These are phyloP conservation scores for Helicoverpa zea DNA, from an alignment of 1,140 invertebrate genomes.

Conservation along the genomic window DNA sequence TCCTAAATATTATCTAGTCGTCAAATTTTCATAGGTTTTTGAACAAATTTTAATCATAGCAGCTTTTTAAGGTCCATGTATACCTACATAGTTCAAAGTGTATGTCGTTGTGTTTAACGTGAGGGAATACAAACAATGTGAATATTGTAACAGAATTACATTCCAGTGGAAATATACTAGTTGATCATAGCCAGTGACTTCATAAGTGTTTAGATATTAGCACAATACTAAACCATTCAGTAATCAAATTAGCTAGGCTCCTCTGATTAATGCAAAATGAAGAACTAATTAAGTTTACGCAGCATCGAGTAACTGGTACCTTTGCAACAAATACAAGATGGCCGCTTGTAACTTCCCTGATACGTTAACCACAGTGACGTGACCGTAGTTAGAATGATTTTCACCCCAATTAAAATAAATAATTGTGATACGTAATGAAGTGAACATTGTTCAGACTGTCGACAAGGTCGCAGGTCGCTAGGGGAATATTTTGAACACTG, in stretches of 20 bases:
- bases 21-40: conserved; percentile 19
- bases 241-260: not conserved
- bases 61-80: conserved; percentile 29
- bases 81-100: conserved; percentile 3
- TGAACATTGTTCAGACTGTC: conserved; percentile 79
- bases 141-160: not conserved
- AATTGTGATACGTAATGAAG: conserved; percentile 79
- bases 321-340: too few relatives aligned
- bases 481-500: conserved; percentile 75
- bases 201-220: not conserved
- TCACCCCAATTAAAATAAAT: conserved; percentile 64
- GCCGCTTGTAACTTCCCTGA: not conserved
- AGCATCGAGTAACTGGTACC: too few relatives aligned
- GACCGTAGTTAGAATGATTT: not conserved
- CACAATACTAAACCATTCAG: not conserved
- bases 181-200: not conserved
- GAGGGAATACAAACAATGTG: not conserved
- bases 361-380: conserved; percentile 5
- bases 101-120: not conserved
- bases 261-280: conserved; percentile 3
- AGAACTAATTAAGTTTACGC: not conserved
- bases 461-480: conserved; percentile 76
- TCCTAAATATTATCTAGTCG: conserved; percentile 37
- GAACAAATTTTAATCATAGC: conserved; percentile 40
- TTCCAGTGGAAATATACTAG: not conserved